Conservation (phyloP, 2,113 vertebrate species). For the Panthera leo region DNA sequence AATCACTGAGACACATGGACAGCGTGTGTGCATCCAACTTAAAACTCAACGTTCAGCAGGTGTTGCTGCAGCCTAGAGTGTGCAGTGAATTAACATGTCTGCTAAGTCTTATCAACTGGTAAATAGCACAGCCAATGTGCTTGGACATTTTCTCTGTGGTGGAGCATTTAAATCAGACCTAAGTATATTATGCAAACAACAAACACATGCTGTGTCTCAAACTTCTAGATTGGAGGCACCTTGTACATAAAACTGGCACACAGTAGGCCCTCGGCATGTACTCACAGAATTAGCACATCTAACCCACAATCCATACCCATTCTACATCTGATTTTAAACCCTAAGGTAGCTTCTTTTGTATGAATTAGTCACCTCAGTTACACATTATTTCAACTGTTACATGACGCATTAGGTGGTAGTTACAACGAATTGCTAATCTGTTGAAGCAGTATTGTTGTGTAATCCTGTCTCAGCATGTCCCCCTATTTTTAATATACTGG, state of each 20-base stretch:
- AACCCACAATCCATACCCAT: fast-evolving
- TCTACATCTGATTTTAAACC: not conserved
- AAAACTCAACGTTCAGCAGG: not conserved
- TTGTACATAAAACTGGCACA: not conserved
- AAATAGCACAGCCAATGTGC: not conserved
- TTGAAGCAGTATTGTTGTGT: not conserved
- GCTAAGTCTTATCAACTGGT: not conserved
- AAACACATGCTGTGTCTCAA: not conserved
- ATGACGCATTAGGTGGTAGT: not conserved
- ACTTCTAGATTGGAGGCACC: not conserved
- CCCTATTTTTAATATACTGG: not conserved
- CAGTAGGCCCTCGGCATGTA: not conserved
- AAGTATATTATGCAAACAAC: not conserved
- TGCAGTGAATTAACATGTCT: not conserved
- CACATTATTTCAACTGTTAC: not conserved
- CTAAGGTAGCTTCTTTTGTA: not conserved
- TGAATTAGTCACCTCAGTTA: not conserved
- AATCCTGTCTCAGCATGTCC: not conserved
- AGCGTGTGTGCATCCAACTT: too few relatives aligned
- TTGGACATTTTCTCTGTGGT: not conserved
- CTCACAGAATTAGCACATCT: not conserved
- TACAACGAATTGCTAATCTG: not conserved
- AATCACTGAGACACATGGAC: not conserved
- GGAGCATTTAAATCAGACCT: not conserved
- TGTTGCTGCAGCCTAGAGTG: too few relatives aligned